phyloP scores from a whole-genome alignment of 2,113 vertebrate species.

The Martes martes region DNA sequence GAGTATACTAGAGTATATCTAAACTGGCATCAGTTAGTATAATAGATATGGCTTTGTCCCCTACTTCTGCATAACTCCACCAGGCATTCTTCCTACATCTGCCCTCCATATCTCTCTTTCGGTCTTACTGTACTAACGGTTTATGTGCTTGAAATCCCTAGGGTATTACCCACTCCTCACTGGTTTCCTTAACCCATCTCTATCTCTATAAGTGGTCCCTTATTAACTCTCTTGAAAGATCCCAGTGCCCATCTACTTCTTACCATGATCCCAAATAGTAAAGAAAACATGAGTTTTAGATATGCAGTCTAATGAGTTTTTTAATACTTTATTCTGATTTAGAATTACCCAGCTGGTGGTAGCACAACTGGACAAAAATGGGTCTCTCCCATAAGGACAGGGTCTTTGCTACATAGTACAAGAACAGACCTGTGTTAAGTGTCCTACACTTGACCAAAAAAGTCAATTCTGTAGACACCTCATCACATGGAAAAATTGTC shows the following conservation, averaged over 20 bases:
- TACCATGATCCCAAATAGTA: background rate
- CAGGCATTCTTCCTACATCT: background rate
- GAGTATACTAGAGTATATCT: background rate
- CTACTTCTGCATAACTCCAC: background rate
- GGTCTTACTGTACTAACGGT: background rate
- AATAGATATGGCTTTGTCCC: background rate
- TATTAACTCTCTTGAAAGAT: background rate
- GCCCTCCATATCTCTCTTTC: background rate
- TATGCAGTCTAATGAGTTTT: background rate
- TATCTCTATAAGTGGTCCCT: background rate
- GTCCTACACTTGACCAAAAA: background rate
- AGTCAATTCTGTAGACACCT: background rate
- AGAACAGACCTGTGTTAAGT: background rate
- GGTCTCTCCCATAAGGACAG: background rate
- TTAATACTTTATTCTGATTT: background rate
- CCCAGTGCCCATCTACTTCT: background rate
- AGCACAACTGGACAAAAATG: background rate
- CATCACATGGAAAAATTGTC: background rate
- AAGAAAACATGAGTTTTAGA: background rate
- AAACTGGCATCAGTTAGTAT: background rate
- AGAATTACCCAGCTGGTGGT: background rate
- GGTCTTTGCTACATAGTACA: background rate
- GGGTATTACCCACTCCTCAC: background rate
- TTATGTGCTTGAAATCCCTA: background rate
- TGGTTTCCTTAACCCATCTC: background rate